Base-by-base conservation (phyloP, 2,888 invertebrate species). In the Agrotis clavis region DNA sequence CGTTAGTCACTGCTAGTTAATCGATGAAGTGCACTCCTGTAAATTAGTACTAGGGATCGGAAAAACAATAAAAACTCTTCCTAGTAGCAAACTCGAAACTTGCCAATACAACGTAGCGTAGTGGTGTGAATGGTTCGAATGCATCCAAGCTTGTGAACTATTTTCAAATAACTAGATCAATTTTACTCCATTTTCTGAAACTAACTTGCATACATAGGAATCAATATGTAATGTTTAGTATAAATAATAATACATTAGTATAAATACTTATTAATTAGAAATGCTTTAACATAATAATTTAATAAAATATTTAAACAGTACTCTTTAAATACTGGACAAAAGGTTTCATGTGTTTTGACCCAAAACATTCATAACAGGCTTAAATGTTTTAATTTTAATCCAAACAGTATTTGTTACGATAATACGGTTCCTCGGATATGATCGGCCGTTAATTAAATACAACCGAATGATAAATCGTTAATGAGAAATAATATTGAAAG, bases 301-400 rank as follows among this genome's bases (percentile, higher is more conserved):
- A 18, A 56, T 30, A 18, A 56, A 56, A 56, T 56, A 30, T 18
- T 30, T 30, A 41, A 59, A 73, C 18, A 62, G 11, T 59, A 41
- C 35, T 59, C 16, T 21, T 51, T 35, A 59, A 73, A 67, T 56
- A 65, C 65, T 67, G 4, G 25, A 67, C 21, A 59, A 74, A 64
- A 45, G 57, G 41, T 64, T 62, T 57, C 35, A 18, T 62, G 53
- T 78, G 66, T 74, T 72, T 72, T 54, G 59, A 60, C 35, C 67
- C 30, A 56, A 50, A 67, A 65, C 30, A 63, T 78, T 75, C 65
- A 41, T 60, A 59, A 66, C 35, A 53, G 30, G 60, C 54, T 63
- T 65, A 19, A 78, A 70, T 71, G 45, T 60, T 68, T 53, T 0
- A 57, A 62, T 69, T 69, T 66, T n/a, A 53, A 60, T 51, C 41